Percentiles rank a stretch among this genome's conserved stretches.
phyloP scores from a whole-genome alignment of 2,113 vertebrate species.

The Crotalus viridis region DNA sequence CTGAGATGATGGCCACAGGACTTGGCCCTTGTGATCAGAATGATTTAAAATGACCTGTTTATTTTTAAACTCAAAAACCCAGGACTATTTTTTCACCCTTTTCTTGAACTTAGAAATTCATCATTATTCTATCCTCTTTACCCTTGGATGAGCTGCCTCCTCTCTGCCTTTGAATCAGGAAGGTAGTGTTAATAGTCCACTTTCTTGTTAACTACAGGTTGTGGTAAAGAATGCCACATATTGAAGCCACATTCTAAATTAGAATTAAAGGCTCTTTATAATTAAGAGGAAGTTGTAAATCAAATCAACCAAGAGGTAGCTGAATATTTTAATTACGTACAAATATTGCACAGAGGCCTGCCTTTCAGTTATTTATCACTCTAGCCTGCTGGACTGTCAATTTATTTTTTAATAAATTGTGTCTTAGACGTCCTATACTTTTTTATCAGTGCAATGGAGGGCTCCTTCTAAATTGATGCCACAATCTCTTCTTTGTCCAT shows the following conservation, averaged over 20 bases:
- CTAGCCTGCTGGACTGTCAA: conserved; percentile 57
- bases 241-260: conserved; percentile 55
- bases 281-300: conserved; percentile 66
- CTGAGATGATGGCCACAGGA: not conserved
- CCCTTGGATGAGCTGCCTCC: conserved; percentile 26
- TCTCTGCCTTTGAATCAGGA: conserved; percentile 56
- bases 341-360: conserved; percentile 65
- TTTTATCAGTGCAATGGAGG: conserved; percentile 57
- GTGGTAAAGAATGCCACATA: conserved; percentile 49
- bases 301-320: conserved; percentile 60
- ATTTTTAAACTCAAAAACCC: not conserved
- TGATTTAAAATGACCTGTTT: not conserved
- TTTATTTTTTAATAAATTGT: conserved; percentile 67
- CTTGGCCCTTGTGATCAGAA: not conserved
- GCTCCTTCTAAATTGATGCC: conserved; percentile 59
- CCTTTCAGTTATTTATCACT: conserved; percentile 64
- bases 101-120: not conserved
- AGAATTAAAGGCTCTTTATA: conserved; percentile 63
- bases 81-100: not conserved
- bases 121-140: conserved; percentile 40
- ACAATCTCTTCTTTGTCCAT: conserved; percentile 56
- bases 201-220: conserved; percentile 50
- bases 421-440: conserved; percentile 52
- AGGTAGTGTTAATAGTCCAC: conserved; percentile 55
- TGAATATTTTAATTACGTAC: conserved; percentile 61